Conservation (phyloP, 2,888 invertebrate genomes). For the Dyspetes luteomarginatus region DNA sequence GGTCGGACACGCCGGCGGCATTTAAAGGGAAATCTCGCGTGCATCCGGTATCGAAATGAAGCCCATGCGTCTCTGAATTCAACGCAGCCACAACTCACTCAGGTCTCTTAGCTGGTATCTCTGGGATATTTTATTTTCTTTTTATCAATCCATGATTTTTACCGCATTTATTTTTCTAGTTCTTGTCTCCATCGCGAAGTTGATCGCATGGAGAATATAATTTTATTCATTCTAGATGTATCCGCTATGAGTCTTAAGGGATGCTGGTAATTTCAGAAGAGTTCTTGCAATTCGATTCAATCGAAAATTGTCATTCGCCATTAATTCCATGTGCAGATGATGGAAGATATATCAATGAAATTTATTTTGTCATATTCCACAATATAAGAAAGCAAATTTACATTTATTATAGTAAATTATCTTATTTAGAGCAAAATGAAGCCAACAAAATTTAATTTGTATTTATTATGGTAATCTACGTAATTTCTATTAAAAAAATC, state of each 20-base stretch:
- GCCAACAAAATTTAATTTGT: too few species aligned
- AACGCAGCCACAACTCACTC: constrained; percentile 29
- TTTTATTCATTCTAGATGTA: constrained; percentile 78
- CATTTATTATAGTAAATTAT: too few species aligned
- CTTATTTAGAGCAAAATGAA: too few species aligned
- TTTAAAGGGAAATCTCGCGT: constrained; percentile 66
- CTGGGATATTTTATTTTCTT: not conserved
- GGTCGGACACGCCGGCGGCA: constrained; percentile 66
- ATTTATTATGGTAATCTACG: too few species aligned
- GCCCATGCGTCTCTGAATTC: constrained; percentile 45
- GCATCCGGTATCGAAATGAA: constrained; percentile 64
- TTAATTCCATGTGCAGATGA: too few species aligned
- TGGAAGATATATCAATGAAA: too few species aligned
- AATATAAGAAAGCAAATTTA: too few species aligned
- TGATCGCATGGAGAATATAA: constrained; percentile 82
- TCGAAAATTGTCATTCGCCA: too few species aligned
- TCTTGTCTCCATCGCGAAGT: constrained; percentile 70
- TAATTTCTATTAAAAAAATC: too few species aligned
- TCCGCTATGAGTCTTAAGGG: constrained; percentile 12
- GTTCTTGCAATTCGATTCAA: not conserved
- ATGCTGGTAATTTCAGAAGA: not conserved
- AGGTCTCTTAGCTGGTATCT: not conserved
- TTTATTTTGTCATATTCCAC: too few species aligned
- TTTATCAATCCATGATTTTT: not conserved
- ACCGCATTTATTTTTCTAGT: constrained; percentile 23